Conservation (phyloP, 2,888 invertebrate genomes). For the Platycheirus albimanus region DNA sequence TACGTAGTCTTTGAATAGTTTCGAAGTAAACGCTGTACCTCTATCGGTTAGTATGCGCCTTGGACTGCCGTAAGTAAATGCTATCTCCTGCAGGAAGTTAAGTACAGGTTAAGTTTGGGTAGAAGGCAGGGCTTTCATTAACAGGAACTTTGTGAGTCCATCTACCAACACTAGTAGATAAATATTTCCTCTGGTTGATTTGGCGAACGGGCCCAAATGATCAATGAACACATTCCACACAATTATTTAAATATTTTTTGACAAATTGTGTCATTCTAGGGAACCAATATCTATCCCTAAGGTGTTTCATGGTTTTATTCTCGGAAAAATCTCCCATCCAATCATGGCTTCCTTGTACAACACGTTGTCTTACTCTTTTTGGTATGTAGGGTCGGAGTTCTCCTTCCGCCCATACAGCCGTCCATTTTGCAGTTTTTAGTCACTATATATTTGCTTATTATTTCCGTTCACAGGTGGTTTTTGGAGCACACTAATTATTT, state of each 20-base stretch:
- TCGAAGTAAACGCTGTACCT: constrained; percentile 29
- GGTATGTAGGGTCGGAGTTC: too few species aligned
- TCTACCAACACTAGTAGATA: neutral
- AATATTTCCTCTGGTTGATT: neutral
- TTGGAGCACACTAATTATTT: neutral
- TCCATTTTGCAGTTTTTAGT: neutral
- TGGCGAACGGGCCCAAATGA: neutral
- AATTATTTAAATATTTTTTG: too few species aligned
- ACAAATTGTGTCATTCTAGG: too few species aligned
- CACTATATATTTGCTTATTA: neutral
- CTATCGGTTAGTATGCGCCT: constrained; percentile 3
- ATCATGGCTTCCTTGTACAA: too few species aligned
- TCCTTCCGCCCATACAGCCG: neutral
- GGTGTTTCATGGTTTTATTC: too few species aligned
- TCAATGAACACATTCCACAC: constrained; percentile 23
- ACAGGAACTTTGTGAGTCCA: neutral
- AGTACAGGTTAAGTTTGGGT: constrained; percentile 30
- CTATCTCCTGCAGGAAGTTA: constrained; percentile 11
- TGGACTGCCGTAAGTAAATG: constrained; percentile 8
- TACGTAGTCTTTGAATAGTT: neutral
- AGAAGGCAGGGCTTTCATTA: neutral
- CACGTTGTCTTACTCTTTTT: too few species aligned
- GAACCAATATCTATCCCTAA: neutral
- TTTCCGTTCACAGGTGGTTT: neutral
- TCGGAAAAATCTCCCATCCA: too few species aligned